A percentile compares a stretch with the other conserved stretches of the same genome.
Evolutionary conservation across 1,140 invertebrate species (phyloP).

Genomic region (Heterodera schachtii): DNA sequence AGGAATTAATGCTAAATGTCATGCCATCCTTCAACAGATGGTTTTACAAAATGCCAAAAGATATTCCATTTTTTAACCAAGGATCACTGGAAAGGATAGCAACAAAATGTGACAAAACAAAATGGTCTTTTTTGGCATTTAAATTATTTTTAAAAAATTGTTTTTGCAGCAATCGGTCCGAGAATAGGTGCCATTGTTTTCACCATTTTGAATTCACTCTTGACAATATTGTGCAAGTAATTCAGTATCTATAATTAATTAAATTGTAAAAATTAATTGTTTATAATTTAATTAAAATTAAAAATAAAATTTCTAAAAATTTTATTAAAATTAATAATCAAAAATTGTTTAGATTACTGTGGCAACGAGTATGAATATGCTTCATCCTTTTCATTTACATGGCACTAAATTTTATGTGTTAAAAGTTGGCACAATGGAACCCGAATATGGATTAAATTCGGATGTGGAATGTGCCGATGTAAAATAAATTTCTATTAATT

Average conservation of each 20-base stretch:
- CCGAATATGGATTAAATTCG: not conserved
- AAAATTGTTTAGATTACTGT: not conserved
- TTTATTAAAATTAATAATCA: too few relatives aligned
- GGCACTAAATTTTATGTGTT: slow-evolving; percentile 62
- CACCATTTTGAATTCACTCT: slow-evolving; percentile 54
- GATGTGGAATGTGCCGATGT: not conserved
- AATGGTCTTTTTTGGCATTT: not conserved
- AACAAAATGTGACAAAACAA: not conserved
- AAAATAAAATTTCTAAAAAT: too few relatives aligned
- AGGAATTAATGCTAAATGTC: slow-evolving; percentile 8
- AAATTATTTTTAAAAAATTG: not conserved
- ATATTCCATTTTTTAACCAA: not conserved
- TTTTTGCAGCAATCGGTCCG: not conserved
- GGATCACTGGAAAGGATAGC: not conserved
- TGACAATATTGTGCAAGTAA: not conserved
- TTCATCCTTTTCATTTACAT: slow-evolving; percentile 60
- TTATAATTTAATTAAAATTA: not conserved
- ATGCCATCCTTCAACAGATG: not conserved
- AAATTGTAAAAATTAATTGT: not conserved
- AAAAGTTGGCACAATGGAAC: slow-evolving; percentile 49
- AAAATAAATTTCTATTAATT: not conserved
- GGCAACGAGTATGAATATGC: slow-evolving; percentile 10
- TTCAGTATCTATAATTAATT: too few relatives aligned
- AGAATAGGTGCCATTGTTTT: slow-evolving; percentile 52
- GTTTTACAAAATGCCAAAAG: slow-evolving; percentile 6